Conservation (phyloP, 2,113 vertebrate species). For the Odocoileus virginianus region DNA sequence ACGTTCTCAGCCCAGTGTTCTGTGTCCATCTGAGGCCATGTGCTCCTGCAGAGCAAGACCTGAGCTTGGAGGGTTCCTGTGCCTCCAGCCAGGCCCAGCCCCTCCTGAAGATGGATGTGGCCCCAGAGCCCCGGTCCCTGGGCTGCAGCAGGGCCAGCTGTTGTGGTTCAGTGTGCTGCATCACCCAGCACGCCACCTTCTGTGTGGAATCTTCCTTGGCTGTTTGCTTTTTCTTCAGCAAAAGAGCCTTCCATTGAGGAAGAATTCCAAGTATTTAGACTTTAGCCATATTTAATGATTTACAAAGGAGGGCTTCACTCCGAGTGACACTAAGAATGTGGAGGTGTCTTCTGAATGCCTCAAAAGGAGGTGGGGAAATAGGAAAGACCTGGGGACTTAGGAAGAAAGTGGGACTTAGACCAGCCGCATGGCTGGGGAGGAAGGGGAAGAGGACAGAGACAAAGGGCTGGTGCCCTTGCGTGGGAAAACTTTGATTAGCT, state of each 20-base stretch:
- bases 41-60: neutral
- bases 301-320: neutral
- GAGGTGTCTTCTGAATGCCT: neutral
- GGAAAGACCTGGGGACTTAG: neutral
- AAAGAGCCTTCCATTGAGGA: neutral
- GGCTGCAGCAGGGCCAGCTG: fast-evolving
- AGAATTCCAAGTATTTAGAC: neutral
- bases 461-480: neutral
- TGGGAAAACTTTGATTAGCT: neutral
- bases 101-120: neutral
- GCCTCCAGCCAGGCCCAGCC: neutral
- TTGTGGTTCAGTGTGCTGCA: neutral
- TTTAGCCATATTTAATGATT: neutral
- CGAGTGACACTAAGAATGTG: neutral
- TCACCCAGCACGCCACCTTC: neutral
- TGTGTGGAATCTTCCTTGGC: neutral
- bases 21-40: neutral
- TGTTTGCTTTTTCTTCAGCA: neutral
- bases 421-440: neutral
- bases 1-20: neutral
- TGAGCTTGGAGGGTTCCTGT: neutral
- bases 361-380: neutral
- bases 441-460: fast-evolving
- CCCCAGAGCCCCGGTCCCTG: fast-evolving
- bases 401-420: neutral